Percentiles rank a stretch among this genome's conserved stretches.
Evolutionary conservation across 2,113 vertebrate genomes (phyloP).

Genomic region (Scopus umbretta): DNA sequence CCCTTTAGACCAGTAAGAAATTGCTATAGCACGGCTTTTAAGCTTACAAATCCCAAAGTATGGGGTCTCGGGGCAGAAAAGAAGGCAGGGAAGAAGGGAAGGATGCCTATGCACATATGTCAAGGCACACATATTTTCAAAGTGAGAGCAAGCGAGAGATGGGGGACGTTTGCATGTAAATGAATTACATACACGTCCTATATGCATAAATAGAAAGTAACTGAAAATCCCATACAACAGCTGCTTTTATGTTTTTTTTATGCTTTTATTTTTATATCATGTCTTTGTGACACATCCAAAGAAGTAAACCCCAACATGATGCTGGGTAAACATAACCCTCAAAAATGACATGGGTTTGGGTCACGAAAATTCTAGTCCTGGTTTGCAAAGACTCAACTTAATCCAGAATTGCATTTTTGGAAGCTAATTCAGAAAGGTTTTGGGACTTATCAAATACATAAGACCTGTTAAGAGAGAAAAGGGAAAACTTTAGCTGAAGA

Average conservation of each 20-base stretch:
- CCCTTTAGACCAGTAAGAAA: neutral
- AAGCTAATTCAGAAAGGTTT: neutral
- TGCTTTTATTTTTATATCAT: too few species aligned
- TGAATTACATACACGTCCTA: neutral
- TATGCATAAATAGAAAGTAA: neutral
- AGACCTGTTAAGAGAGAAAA: neutral
- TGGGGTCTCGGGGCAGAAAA: neutral
- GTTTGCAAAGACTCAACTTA: neutral
- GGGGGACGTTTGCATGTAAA: neutral
- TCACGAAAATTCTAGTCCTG: neutral
- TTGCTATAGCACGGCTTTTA: neutral
- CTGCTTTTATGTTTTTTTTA: too few species aligned
- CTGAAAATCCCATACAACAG: neutral
- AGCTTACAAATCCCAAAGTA: neutral
- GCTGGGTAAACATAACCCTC: neutral
- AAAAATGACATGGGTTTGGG: neutral
- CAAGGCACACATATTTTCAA: neutral
- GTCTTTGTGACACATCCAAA: neutral
- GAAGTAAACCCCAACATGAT: neutral
- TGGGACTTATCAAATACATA: too few species aligned
- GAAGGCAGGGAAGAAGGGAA: neutral
- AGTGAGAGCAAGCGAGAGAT: rapidly evolving
- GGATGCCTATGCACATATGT: neutral
- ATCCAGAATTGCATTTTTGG: neutral
- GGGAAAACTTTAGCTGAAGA: neutral